Evolutionary conservation across 1,140 invertebrate species (phyloP).

Genomic region (Bombus polaris): DNA sequence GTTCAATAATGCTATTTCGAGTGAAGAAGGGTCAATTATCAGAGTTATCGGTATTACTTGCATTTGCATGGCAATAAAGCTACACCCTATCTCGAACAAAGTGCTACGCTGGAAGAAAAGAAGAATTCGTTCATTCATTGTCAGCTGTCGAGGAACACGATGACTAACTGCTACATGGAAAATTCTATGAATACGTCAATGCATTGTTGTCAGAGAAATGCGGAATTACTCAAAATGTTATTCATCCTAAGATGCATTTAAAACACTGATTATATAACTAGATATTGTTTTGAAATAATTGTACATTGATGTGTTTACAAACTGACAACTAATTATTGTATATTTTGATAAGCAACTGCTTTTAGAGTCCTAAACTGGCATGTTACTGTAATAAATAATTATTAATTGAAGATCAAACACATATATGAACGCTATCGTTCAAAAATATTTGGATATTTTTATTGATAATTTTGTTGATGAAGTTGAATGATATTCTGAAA

Average conservation of each 20-base stretch:
- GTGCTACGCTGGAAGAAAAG: conserved; percentile 38
- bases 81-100: conserved; percentile 48
- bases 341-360: background rate
- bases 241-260: background rate
- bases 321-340: background rate
- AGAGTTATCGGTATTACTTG: conserved; percentile 41
- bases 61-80: conserved; percentile 55
- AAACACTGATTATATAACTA: background rate
- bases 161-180: conserved; percentile 36
- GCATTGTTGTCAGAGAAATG: background rate
- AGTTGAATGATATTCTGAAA: too few species aligned
- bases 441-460: background rate
- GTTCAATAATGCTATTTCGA: conserved; percentile 22
- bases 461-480: too few species aligned
- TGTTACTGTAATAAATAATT: background rate
- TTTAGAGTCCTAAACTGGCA: background rate
- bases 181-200: conserved; percentile 52
- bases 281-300: background rate
- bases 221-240: background rate
- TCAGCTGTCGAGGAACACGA: conserved; percentile 13
- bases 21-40: conserved; percentile 38
- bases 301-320: background rate
- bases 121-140: conserved; percentile 61
- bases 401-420: background rate
- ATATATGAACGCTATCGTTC: background rate